phyloP scores from a whole-genome alignment of 2,113 vertebrate species.

The Micronycteris hirsuta region DNA sequence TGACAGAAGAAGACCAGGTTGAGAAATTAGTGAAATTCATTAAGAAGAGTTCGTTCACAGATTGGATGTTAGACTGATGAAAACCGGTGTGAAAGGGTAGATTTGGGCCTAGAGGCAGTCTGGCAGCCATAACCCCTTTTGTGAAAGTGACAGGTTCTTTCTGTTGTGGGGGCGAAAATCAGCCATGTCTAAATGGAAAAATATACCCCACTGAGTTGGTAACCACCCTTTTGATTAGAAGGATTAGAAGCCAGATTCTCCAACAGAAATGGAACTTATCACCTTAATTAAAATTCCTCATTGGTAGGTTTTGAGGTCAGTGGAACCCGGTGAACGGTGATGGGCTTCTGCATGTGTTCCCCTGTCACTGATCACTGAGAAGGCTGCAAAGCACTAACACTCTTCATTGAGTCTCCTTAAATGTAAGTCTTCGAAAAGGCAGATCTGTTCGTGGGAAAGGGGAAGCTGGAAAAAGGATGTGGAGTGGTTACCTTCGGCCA shows the following conservation, averaged over 20 bases:
- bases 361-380: neutral
- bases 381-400: neutral
- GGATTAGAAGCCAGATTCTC: neutral
- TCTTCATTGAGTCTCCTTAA: neutral
- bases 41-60: constrained; percentile 39
- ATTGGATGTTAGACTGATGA: neutral
- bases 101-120: neutral
- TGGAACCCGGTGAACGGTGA: neutral
- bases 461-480: neutral
- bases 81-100: neutral
- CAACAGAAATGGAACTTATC: neutral
- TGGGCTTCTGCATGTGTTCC: neutral
- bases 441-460: neutral
- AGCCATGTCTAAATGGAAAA: constrained; percentile 10
- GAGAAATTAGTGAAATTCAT: constrained; percentile 53
- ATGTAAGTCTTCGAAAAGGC: neutral
- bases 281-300: constrained; percentile 1
- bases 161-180: neutral
- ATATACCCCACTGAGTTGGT: neutral
- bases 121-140: neutral
- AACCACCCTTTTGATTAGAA: constrained; percentile 36
- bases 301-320: neutral
- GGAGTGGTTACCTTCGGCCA: neutral
- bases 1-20: constrained; percentile 29
- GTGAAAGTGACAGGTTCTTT: constrained; percentile 8